Evolutionary conservation across 1,140 invertebrate species (phyloP), one percentile per base, ranked within the genome.

Genomic region (Drosophila orena): DNA sequence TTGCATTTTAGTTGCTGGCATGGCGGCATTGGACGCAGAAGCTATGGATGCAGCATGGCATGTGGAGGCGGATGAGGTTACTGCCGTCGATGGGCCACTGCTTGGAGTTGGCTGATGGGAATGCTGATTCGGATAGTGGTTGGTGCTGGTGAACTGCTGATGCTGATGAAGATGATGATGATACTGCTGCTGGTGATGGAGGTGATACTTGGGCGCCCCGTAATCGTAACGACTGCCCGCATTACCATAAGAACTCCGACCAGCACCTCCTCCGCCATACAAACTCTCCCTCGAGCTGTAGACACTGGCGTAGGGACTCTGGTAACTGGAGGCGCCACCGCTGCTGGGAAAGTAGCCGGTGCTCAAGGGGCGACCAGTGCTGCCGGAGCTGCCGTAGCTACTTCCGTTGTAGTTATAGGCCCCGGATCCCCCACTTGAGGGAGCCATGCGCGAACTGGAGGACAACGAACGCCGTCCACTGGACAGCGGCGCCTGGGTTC

Each of bases 271-370:
- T n/a, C 70, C 75, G 15, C 79, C 84, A 35, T 92, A 92, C n/a
- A 92, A 56, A 61, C 83, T 92, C 53, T 92, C 90, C 30, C 89
- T 49, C 0, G 91, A 92, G 50, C 86, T 85, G 53, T 92, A 92
- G 11, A 79, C 72, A 66, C 77, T 91, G 27, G 85, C 86, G 56
- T 92, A 92, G 17, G 91, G 91, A 59, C 88, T 91, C 64, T 92
- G 91, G 59, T 92, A 92, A 57, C 49, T 74, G 37, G 64, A 49
- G 30, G 53, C 44, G 2, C 14, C 49, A 53, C 69, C 81, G 68
- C 80, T 83, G 42, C 68, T 66, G 5, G 71, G 65, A 15, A 61
- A 91, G 42, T 91, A 92, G 1, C 89, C 91, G 3, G 91, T 90
- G 71, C 91, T 92, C 15, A 92, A 20, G 0, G 90, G 90, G 10